These are phyloP conservation scores for Drosophila anomalata DNA, from an alignment of 2,888 invertebrate species.

Conservation along the genomic window DNA sequence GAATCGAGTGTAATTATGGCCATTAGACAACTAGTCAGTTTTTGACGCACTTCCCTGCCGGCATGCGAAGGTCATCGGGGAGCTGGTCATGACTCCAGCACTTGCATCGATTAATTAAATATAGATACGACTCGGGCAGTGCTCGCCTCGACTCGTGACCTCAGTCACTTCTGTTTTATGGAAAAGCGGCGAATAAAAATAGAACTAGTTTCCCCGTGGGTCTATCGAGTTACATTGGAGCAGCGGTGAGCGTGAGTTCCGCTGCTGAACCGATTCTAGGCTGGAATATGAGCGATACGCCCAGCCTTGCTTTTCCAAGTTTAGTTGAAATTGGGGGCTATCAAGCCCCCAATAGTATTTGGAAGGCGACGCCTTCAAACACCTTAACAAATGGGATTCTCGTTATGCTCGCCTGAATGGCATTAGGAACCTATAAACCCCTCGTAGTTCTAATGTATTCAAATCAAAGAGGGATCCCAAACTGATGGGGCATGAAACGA, in stretches of 20 bases:
- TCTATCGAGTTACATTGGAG: slow-evolving; percentile 55
- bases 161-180: slow-evolving; percentile 59
- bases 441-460: slow-evolving; percentile 48
- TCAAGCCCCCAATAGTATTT: slow-evolving; percentile 15
- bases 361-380: slow-evolving; percentile 42
- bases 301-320: slow-evolving; percentile 28
- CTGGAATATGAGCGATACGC: slow-evolving; percentile 9
- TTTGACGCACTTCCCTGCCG: slow-evolving; percentile 31
- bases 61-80: slow-evolving; percentile 36
- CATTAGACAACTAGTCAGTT: slow-evolving; percentile 41
- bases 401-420: slow-evolving; percentile 35
- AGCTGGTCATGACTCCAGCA: slow-evolving; percentile 35
- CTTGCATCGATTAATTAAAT: slow-evolving; percentile 48
- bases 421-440: slow-evolving; percentile 42
- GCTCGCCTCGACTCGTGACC: slow-evolving; percentile 43
- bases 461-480: slow-evolving; percentile 50
- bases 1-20: slow-evolving; percentile 48
- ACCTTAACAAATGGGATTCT: slow-evolving; percentile 34
- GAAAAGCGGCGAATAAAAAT: not conserved
- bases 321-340: slow-evolving; percentile 41
- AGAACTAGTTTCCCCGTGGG: slow-evolving; percentile 58
- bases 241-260: slow-evolving; percentile 53
- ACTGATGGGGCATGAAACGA: slow-evolving; percentile 68
- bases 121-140: slow-evolving; percentile 23
- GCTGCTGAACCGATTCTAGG: slow-evolving; percentile 44